Percentiles rank a stretch among this genome's conserved stretches.
These are phyloP conservation scores for Hiodon alosoides DNA, from an alignment of 2,113 vertebrate species.

Conservation along the genomic window DNA sequence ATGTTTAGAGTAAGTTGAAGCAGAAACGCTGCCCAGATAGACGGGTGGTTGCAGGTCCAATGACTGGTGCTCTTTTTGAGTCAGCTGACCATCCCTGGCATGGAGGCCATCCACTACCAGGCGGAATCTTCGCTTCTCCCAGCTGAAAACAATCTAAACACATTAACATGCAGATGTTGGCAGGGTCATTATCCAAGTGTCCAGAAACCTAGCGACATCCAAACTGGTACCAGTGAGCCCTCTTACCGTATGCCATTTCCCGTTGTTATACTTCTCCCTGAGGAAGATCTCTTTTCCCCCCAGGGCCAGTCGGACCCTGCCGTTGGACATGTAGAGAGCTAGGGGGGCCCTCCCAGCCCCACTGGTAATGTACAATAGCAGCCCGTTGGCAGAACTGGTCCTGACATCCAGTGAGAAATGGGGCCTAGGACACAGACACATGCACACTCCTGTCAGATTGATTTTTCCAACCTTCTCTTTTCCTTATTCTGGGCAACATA, in stretches of 20 bases:
- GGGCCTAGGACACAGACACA: constrained; percentile 56
- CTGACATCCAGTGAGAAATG: constrained; percentile 76
- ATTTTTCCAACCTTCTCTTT: too few species aligned
- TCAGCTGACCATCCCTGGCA: constrained; percentile 62
- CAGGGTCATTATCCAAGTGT: not conserved
- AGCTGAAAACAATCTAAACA: constrained; percentile 74
- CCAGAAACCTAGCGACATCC: not conserved
- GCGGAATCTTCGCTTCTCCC: constrained; percentile 58
- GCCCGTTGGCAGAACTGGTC: constrained; percentile 69
- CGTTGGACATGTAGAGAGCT: constrained; percentile 79
- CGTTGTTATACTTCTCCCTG: constrained; percentile 75
- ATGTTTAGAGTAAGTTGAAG: constrained; percentile 48
- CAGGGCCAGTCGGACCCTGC: constrained; percentile 70
- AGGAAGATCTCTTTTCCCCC: constrained; percentile 71
- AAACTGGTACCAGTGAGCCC: not conserved
- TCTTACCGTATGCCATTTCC: constrained; percentile 89
- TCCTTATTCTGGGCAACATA: not conserved
- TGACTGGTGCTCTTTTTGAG: constrained; percentile 46
- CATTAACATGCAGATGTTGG: constrained; percentile 11
- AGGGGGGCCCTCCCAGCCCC: constrained; percentile 62
- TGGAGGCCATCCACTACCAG: constrained; percentile 81
- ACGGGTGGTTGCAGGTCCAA: constrained; percentile 58
- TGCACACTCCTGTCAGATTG: too few species aligned
- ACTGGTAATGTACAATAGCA: constrained; percentile 70
- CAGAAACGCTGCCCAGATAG: constrained; percentile 69